Conservation (phyloP, 1,140 invertebrate genomes). For the Alviniconcha marisindica region DNA sequence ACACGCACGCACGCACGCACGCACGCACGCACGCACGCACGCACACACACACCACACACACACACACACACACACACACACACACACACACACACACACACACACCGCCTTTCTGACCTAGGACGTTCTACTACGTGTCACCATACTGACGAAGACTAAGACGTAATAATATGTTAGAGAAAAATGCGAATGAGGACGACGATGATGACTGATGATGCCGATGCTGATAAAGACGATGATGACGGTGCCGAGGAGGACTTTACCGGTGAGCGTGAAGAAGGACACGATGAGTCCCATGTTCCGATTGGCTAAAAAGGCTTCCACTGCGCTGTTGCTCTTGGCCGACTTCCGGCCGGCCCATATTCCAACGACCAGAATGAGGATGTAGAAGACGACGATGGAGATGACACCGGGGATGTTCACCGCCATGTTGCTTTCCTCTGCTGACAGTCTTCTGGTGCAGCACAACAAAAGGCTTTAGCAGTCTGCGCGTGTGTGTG, state of each 20-base stretch:
- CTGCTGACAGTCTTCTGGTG: no score
- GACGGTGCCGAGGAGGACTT: no score
- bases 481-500: not conserved
- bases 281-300: conserved; percentile 95
- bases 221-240: no score
- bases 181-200: no score
- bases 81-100: not conserved
- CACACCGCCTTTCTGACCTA: no score
- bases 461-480: no score
- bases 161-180: no score
- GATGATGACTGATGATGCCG: no score
- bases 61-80: not conserved
- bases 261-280: conserved; percentile 97
- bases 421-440: conserved; percentile 76
- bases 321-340: conserved; percentile 86
- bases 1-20: not conserved
- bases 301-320: conserved; percentile 96
- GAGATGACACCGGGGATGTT: conserved; percentile 90
- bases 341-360: conserved; percentile 56
- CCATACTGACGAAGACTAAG: no score
- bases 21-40: not conserved
- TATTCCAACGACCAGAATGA: conserved; percentile 60
- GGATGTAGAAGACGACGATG: conserved; percentile 60
- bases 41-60: not conserved
- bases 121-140: no score